These are phyloP conservation scores for Nomada hirtipes DNA, from an alignment of 2,888 invertebrate species.

Conservation along the genomic window DNA sequence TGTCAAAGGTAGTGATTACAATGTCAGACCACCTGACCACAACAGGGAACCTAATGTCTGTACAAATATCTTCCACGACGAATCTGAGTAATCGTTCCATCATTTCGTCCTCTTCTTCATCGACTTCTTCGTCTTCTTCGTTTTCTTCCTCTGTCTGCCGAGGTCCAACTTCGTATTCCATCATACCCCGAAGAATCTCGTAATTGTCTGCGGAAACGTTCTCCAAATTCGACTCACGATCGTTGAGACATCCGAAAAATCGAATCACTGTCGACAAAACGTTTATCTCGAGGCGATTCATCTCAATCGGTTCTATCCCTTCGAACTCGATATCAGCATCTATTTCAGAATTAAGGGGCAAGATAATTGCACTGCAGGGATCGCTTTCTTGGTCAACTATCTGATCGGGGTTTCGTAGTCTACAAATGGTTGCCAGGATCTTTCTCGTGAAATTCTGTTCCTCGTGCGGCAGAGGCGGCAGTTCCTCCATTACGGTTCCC, in stretches of 20 bases:
- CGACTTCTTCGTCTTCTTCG: background rate
- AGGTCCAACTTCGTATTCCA: background rate
- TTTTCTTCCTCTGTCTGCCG: background rate
- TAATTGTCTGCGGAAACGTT: background rate
- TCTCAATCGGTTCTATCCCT: too few relatives aligned
- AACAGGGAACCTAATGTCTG: slow-evolving; percentile 39
- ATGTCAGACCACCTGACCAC: background rate
- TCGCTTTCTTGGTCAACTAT: background rate
- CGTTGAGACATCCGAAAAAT: background rate
- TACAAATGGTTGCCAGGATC: background rate
- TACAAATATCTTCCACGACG: slow-evolving; percentile 32
- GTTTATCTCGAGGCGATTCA: background rate
- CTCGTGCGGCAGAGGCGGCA: background rate
- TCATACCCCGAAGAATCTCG: background rate
- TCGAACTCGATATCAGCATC: too few relatives aligned
- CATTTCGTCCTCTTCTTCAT: background rate
- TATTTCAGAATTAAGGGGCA: background rate
- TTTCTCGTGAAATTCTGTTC: background rate
- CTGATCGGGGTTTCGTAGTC: background rate
- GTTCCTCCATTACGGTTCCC: background rate
- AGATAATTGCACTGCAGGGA: background rate
- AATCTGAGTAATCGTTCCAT: background rate
- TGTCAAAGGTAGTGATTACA: background rate
- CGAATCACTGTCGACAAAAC: background rate
- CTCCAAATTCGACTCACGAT: background rate